These are phyloP conservation scores for Rattus rattus DNA, from an alignment of 2,113 vertebrate genomes.

Conservation along the genomic window DNA sequence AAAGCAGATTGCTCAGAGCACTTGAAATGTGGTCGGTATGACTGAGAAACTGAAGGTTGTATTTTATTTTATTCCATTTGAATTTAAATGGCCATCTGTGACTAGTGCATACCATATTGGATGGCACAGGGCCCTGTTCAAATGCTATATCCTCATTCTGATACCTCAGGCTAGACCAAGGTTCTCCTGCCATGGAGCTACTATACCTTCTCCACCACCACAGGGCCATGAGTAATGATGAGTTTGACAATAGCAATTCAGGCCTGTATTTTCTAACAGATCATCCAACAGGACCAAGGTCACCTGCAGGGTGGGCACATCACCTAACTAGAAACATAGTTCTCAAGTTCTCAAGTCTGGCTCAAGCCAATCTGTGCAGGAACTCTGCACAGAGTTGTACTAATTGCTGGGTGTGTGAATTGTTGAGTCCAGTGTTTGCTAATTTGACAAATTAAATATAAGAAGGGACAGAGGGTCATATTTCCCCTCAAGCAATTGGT, in stretches of 20 bases:
- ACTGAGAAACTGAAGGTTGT: not conserved
- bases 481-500: slow-evolving; percentile 3
- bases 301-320: not conserved
- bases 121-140: not conserved
- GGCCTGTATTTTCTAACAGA: not conserved
- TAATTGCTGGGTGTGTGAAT: not conserved
- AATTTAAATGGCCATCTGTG: not conserved
- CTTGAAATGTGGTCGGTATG: not conserved
- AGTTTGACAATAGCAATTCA: not conserved
- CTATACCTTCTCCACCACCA: not conserved
- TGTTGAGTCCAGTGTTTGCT: not conserved
- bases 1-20: not conserved
- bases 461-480: not conserved
- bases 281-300: not conserved
- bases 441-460: slow-evolving; percentile 16
- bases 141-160: not conserved
- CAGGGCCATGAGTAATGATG: not conserved
- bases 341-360: not conserved
- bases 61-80: not conserved
- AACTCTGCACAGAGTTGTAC: not conserved
- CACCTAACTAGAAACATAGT: not conserved
- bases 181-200: too few relatives aligned
- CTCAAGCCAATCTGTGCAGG: not conserved
- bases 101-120: not conserved
- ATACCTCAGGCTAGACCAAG: not conserved